Conservation (phyloP, 1,140 invertebrate species). For the Trichogramma pretiosum region DNA sequence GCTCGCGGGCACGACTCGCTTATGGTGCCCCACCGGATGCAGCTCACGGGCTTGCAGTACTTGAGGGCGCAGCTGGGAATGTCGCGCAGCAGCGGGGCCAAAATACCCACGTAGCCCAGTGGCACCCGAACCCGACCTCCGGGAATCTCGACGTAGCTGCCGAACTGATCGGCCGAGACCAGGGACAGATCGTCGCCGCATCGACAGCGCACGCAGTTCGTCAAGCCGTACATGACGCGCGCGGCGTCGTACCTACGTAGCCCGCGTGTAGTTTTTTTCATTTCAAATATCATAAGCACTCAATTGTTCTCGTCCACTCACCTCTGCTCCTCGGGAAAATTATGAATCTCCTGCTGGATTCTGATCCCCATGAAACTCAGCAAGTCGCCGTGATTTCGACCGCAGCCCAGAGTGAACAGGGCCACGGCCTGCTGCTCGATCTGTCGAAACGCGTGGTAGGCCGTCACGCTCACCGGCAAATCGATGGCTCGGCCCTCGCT, state of each 20-base stretch:
- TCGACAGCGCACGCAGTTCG: constrained; percentile 49
- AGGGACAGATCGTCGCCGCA: constrained; percentile 56
- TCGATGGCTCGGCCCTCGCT: constrained; percentile 58
- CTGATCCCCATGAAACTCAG: constrained; percentile 54
- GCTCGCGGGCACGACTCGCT: constrained; percentile 45
- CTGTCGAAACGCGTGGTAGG: constrained; percentile 54
- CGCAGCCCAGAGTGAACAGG: constrained; percentile 51
- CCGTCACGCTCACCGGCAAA: constrained; percentile 50
- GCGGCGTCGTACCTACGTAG: constrained; percentile 50
- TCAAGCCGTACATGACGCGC: constrained; percentile 56
- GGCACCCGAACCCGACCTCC: constrained; percentile 57
- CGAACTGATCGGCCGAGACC: constrained; percentile 58
- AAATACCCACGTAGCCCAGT: constrained; percentile 53
- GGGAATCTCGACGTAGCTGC: constrained; percentile 56
- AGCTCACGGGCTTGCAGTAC: constrained; percentile 55
- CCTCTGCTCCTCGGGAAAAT: constrained; percentile 58
- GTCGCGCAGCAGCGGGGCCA: constrained; percentile 53
- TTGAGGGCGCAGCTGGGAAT: constrained; percentile 50
- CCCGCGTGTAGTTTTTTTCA: too few species aligned
- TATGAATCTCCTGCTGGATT: constrained; percentile 57
- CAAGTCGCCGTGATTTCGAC: constrained; percentile 50
- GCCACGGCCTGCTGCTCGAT: constrained; percentile 55
- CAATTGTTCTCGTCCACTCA: constrained; percentile 8
- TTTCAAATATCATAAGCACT: too few species aligned
- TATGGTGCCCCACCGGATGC: constrained; percentile 53